These are phyloP conservation scores for Nemurella pictetii DNA, from an alignment of 2,888 invertebrate species.

Conservation along the genomic window DNA sequence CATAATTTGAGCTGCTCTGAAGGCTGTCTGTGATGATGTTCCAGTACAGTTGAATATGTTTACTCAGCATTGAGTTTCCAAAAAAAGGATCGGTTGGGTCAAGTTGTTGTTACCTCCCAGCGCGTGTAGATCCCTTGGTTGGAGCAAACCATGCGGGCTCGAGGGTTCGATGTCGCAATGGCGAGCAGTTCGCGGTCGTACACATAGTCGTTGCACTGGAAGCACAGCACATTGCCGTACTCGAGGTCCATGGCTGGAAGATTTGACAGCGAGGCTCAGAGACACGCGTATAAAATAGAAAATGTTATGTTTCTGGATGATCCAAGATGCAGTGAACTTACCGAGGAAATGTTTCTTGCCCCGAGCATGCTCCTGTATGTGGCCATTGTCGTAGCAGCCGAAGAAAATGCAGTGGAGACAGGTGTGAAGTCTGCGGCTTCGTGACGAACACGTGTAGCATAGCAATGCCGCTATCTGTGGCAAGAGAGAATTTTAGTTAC, in stretches of 20 bases:
- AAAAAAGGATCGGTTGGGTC: too few species aligned
- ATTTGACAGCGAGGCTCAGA: too few species aligned
- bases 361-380: conserved; percentile 85
- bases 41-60: too few species aligned
- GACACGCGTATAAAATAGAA: too few species aligned
- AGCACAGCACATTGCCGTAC: conserved; percentile 88
- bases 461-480: too few species aligned
- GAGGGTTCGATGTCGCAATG: conserved; percentile 50
- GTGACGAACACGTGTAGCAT: conserved; percentile 77
- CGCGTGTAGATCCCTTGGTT: conserved; percentile 59
- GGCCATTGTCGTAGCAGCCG: conserved; percentile 80
- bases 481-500: too few species aligned
- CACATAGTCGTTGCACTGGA: conserved; percentile 88
- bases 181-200: conserved; percentile 73
- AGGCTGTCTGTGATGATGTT: too few species aligned
- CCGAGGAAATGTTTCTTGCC: conserved; percentile 78
- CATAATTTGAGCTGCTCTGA: too few species aligned
- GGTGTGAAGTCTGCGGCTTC: conserved; percentile 78
- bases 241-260: conserved; percentile 76
- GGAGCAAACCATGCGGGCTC: conserved; percentile 44
- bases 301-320: too few species aligned
- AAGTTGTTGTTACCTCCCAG: conserved; percentile 74
- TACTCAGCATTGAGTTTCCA: too few species aligned
- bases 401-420: conserved; percentile 92
- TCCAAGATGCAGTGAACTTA: too few species aligned